phyloP scores from a whole-genome alignment of 2,113 vertebrate genomes.

The Hydrochoerus hydrochaeris region DNA sequence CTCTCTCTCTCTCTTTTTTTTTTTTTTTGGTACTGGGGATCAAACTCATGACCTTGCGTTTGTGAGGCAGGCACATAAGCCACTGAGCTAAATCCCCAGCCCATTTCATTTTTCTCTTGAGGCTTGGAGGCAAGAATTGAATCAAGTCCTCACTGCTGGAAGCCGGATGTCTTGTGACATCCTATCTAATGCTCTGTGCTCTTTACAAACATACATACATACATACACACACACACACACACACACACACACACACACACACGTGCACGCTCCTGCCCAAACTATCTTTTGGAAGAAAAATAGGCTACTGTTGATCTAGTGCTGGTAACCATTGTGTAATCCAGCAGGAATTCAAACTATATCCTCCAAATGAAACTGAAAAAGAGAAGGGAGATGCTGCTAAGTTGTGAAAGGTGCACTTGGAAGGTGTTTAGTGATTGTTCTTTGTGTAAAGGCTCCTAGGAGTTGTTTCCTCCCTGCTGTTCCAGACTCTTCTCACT shows the following conservation, averaged over 20 bases:
- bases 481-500: background rate
- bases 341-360: slow-evolving; percentile 61
- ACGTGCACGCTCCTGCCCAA: background rate
- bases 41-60: too few species aligned
- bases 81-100: too few species aligned
- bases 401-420: background rate
- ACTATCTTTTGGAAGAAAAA: slow-evolving; percentile 40
- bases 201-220: too few species aligned
- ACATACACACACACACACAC: background rate
- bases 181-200: background rate
- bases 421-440: background rate
- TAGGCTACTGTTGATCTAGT: slow-evolving; percentile 2
- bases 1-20: too few species aligned
- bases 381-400: background rate
- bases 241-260: background rate
- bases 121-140: slow-evolving; percentile 4
- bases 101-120: background rate
- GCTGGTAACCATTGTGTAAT: slow-evolving; percentile 27
- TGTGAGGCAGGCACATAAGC: too few species aligned
- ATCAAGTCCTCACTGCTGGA: background rate
- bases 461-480: background rate
- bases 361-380: slow-evolving; percentile 48
- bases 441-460: slow-evolving; percentile 18
- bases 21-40: too few species aligned
- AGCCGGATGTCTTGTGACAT: background rate